Conservation (phyloP, 2,797 vertebrate genomes). For the Psittacula derbiana region DNA sequence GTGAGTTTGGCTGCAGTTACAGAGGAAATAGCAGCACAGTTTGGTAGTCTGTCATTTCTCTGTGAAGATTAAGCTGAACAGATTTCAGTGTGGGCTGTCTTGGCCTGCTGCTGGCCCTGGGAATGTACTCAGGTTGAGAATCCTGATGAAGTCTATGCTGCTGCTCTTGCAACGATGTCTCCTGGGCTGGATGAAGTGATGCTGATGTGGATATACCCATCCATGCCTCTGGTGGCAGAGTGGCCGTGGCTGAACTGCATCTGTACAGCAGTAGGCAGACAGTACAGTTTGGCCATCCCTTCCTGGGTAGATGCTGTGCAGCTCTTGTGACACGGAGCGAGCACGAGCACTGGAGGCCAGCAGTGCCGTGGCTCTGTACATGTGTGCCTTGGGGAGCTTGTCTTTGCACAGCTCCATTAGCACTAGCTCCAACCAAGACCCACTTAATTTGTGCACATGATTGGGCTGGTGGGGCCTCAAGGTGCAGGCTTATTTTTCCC, state of each 20-base stretch:
- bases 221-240: neutral
- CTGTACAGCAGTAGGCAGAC: neutral
- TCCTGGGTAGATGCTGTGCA: neutral
- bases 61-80: neutral
- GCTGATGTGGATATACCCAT: no score
- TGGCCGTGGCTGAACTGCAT: fast-evolving
- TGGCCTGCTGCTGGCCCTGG: neutral
- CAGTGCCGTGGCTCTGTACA: fast-evolving
- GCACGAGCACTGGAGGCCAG: neutral
- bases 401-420: neutral
- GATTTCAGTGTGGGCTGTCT: neutral
- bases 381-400: neutral
- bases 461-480: neutral
- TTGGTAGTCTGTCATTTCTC: neutral
- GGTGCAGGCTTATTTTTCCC: neutral
- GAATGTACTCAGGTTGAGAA: neutral
- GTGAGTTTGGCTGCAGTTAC: neutral
- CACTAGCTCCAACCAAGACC: neutral
- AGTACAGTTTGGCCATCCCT: neutral
- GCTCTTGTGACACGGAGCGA: fast-evolving
- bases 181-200: neutral
- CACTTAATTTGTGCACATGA: neutral
- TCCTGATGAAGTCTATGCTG: neutral
- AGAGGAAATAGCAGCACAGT: neutral
- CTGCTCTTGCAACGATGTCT: neutral